Base-by-base conservation (phyloP, 1,140 invertebrate species). In the Eupristina koningsbergeri region DNA sequence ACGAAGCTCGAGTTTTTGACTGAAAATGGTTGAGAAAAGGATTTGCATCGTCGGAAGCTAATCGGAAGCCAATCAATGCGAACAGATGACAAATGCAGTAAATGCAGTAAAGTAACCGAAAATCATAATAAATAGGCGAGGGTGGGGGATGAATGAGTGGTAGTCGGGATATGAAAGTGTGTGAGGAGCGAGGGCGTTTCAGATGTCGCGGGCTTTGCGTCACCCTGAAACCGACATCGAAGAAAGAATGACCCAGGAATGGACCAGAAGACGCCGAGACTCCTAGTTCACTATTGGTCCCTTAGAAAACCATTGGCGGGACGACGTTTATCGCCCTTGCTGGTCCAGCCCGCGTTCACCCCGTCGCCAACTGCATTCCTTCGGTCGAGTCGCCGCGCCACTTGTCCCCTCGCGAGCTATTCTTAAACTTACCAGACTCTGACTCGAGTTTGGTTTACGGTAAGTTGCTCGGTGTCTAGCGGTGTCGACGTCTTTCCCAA, bases 191-290 rank as follows among this genome's bases (percentile, higher is more conserved):
- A 29, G 71, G 34, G 71, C 39, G 71, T 50, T 50, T n/a, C 61
- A 58, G 22, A 22, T 58, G 53, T 58, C 53, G 26, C 13, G 11
- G 71, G 0, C 22, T 31, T 15, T 7, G 15, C 47, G 0, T 39
- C 5, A 47, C 29, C 47, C 17, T 58, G n/a, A n/a, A n/a, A n/a
- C n/a, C 58, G 34, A n/a, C 7, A 26, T 45, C 47, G 41, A 3
- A 67, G 29, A 67, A 79, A 58, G 53, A 76, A 76, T 34, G 75
- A 58, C 26, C 34, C 26, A 17, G 74, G 71, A 74, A 74, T 45
- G 39, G n/a, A n/a, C n/a, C n/a, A n/a, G n/a, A n/a, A n/a, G n/a
- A n/a, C n/a, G n/a, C n/a, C n/a, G n/a, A n/a, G n/a, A n/a, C n/a
- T n/a, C n/a, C n/a, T n/a, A n/a, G n/a, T n/a, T n/a, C n/a, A n/a